Base-by-base conservation (phyloP, 1,140 invertebrate genomes). In the Gryon sp. region DNA sequence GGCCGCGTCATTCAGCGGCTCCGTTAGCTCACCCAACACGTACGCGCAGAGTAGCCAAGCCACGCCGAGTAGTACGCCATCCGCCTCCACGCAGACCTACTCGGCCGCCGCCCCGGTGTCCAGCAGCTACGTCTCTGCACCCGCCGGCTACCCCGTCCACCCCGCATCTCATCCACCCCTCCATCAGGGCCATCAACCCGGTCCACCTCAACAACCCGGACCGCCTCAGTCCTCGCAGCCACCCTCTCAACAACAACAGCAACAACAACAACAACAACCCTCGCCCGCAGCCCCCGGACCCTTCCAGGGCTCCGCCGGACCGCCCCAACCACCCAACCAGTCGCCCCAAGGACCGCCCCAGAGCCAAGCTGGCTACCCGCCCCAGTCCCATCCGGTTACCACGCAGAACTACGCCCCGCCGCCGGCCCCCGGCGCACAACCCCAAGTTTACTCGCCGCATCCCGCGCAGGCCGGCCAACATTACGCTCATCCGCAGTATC, bases 401-500 rank as follows among this genome's bases (percentile, higher is more conserved):
- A 87, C 86, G 2, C 88, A 89, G 68, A 88, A 86, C 1, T 89
- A 89, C 11, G 88, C 83, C 7, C 87, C 87, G 12, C 87, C 88
- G 0, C 86, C 87, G 3, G 76, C 81, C 22, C 84, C 85, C 12
- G 85, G 84, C n/a, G 84, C 82, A 11, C 86, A 87, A 16, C 87
- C 87, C 16, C 87, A 84, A 72, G 86, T 83, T 19, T 89, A 89
- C 40, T 82, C 84, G 12, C 84, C 86, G 14, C 87, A 88, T 80
- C 87, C 86, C 1, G 83, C 86, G 2, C 88, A 88, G 65, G 86
- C 85, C 6, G 82, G 81, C 9, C 86, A 87, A 52, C 86, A 88
- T 63, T 89, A 89, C 46, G 87, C 84, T 20, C 87, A 90, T 76
- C 87, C 88, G 12, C 86, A 87, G 6, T 89, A 90, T 80, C 87